Conservation (phyloP, 2,888 invertebrate species). For the Acrocera orbiculus region DNA sequence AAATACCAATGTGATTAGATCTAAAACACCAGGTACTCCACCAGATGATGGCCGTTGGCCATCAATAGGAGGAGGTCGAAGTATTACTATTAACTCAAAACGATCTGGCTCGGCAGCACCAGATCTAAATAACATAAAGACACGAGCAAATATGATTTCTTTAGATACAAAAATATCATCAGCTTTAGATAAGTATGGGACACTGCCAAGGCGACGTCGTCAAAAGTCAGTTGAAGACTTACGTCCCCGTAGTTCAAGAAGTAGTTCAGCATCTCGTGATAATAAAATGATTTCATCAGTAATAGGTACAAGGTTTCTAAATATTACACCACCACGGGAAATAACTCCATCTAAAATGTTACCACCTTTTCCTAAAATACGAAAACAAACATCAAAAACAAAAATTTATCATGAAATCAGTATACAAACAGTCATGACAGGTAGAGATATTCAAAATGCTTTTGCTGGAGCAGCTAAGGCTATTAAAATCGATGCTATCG, state of each 20-base stretch:
- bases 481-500: constrained; percentile 26
- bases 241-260: constrained; percentile 29
- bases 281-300: constrained; percentile 30
- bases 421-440: constrained; percentile 58
- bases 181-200: constrained; percentile 57
- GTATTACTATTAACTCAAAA: constrained; percentile 13
- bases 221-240: constrained; percentile 44
- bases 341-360: constrained; percentile 26
- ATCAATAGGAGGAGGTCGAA: constrained; percentile 20
- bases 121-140: constrained; percentile 22
- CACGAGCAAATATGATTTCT: constrained; percentile 19
- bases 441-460: constrained; percentile 52
- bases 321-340: constrained; percentile 18
- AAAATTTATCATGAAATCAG: constrained; percentile 66
- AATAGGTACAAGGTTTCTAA: constrained; percentile 19
- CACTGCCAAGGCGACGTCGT: constrained; percentile 54
- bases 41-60: constrained; percentile 58
- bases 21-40: constrained; percentile 44
- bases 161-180: constrained; percentile 28
- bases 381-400: constrained; percentile 34
- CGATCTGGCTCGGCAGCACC: constrained; percentile 25
- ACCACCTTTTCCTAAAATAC: constrained; percentile 33
- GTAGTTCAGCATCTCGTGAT: constrained; percentile 34
- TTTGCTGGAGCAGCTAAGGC: constrained; percentile 39
- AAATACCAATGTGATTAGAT: constrained; percentile 36